These are phyloP conservation scores for Denticeps clupeoides DNA, from an alignment of 2,797 vertebrate genomes.

Conservation along the genomic window DNA sequence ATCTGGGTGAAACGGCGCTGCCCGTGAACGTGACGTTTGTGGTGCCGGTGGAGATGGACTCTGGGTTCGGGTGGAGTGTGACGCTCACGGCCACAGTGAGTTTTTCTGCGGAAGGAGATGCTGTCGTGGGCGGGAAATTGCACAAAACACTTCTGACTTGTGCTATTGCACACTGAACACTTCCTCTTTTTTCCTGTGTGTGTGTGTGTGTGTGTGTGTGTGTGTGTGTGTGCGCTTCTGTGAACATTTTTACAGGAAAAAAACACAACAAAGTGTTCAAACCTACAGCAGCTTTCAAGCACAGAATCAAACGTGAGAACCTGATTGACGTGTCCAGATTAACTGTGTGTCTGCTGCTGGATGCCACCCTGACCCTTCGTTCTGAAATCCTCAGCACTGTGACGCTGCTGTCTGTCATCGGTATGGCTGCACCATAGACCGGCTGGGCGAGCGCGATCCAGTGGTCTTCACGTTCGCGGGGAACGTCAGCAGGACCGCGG, in stretches of 20 bases:
- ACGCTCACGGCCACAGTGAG: constrained; percentile 17
- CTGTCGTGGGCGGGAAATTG: not conserved
- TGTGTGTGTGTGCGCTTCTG: not conserved
- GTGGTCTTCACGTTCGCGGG: too few species aligned
- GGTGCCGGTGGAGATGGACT: constrained; percentile 22
- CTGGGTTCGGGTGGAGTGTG: constrained; percentile 21
- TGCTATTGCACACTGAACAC: not conserved
- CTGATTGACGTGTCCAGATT: too few species aligned
- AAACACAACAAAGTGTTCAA: too few species aligned
- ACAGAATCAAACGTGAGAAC: constrained; percentile 10
- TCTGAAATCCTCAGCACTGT: too few species aligned
- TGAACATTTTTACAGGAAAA: too few species aligned
- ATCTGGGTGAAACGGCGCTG: constrained; percentile 14
- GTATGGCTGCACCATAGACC: too few species aligned
- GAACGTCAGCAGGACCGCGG: not conserved
- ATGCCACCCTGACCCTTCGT: too few species aligned
- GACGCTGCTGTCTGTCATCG: too few species aligned
- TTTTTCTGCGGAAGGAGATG: not conserved
- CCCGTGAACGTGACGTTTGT: constrained; percentile 23
- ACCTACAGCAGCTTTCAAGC: too few species aligned
- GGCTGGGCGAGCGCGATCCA: too few species aligned
- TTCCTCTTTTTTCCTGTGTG: not conserved
- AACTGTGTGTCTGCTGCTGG: too few species aligned
- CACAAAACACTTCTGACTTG: not conserved
- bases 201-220: constrained; percentile 2